Base-by-base conservation (phyloP, 2,888 invertebrate genomes). In the Pseudococcus longispinus region DNA sequence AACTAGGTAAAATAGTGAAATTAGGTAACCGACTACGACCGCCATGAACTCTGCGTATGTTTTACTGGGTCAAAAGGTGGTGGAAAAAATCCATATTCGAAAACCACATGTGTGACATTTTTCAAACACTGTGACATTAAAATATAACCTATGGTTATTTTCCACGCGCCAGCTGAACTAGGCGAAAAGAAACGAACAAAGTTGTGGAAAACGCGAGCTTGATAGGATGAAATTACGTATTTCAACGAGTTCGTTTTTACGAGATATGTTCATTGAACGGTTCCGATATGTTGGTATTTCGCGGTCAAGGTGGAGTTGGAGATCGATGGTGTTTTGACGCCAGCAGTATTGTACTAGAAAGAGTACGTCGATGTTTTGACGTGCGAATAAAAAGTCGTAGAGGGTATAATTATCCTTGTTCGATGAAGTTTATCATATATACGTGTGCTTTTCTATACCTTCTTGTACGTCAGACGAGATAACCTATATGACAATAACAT, bases 261-360 rank as follows among this genome's bases (percentile, higher is more conserved):
- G 18, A n/a, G n/a, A 8, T 11, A 23, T 60, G 29, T 32, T 70
- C 29, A 70, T 70, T 18, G 70, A 29, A 26, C 15, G 23, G 70
- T 70, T 70, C 70, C 29, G 70, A 29, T 60, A 23, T 1, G 11
- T 70, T 29, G 70, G 70, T 70, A 70, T 70, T 65, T 70, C 11
- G 70, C 70, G 70, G 70, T 70, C 70, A 70, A 70, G 70, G 70
- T 29, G 15, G 70, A 3, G 18, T 9, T 6, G 15, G 26, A 65
- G 65, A 70, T 70, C 29, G 29, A 70, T 70, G 70, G 18, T 70
- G 70, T 70, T 70, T 70, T 70, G 70, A 70, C 70, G 70, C 70
- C 29, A 29, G 70, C 29, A n/a, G n/a, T n/a, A n/a, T n/a, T n/a
- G n/a, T n/a, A n/a, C n/a, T n/a, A n/a, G n/a, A n/a, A n/a, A n/a